Percentiles rank a stretch among this genome's conserved stretches.
Evolutionary conservation across 1,140 invertebrate genomes (phyloP).

Genomic region (Homalodisca vitripennis): DNA sequence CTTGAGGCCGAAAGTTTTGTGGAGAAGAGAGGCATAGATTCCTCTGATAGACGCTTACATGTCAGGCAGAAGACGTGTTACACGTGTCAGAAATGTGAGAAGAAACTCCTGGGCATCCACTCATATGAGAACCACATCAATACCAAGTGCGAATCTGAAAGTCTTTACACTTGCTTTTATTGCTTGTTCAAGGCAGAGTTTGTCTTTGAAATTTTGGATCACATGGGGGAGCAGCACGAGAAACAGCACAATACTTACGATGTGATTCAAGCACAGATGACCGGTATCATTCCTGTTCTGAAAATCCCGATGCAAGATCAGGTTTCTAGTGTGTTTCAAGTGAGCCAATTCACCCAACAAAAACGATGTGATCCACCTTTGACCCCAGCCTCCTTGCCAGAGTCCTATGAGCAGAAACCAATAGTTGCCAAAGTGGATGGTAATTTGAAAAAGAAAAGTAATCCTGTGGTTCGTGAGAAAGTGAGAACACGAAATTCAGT

Average conservation of each 20-base stretch:
- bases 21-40: background rate
- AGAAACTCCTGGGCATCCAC: background rate
- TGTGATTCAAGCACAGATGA: background rate
- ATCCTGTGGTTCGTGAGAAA: too few relatives aligned
- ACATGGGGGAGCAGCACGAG: background rate
- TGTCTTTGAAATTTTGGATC: constrained; percentile 1
- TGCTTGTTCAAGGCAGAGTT: background rate
- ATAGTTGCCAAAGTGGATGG: background rate
- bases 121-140: constrained; percentile 2
- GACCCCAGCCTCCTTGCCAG: too few relatives aligned
- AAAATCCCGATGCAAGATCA: background rate
- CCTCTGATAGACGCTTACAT: background rate
- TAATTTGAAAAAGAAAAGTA: background rate
- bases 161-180: background rate
- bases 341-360: too few relatives aligned
- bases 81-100: background rate
- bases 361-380: too few relatives aligned
- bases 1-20: background rate
- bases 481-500: background rate
- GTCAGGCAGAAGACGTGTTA: background rate
- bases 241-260: constrained; percentile 1
- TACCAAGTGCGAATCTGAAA: background rate
- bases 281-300: background rate
- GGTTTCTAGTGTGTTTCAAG: too few relatives aligned
- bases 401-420: background rate